Base-by-base conservation (phyloP, 1,140 invertebrate species). In the fruit fly (Drosophila melanogaster) region DNA sequence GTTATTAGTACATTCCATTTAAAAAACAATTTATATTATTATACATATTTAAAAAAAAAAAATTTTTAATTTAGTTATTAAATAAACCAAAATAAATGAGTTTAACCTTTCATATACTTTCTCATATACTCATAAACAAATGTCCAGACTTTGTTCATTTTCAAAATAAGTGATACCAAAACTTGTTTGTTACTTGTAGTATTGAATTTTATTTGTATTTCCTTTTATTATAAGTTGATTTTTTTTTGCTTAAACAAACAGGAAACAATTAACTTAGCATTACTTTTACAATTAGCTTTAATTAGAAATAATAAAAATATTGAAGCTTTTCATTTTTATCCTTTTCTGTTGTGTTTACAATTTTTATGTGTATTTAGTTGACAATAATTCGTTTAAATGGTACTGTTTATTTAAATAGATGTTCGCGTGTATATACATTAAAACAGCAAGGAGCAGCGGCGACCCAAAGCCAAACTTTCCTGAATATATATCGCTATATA, bases 231-330 rank as follows among this genome's bases (percentile, higher is more conserved):
- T 61, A 30, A 40, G 37, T 37, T 58, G 17, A 37, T 60, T 14
- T 49, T 70, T 70, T 77, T 85, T 86, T 53, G 84, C 83, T 86
- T 86, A 86, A 72, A 83, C 66, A 86, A 87, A 86, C 83, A 86
- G 83, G 83, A 86, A 86, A 86, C 83, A 87, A 87, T 81, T 81
- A 86, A 81, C 83, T 86, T 86, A 87, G 66, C 79, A 73, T 85
- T 85, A 85, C 49, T 69, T 80, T 61, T 85, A 80, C 73, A 84
- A 65, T 84, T 85, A 85, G 66, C 65, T 81, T 87, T 86, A 81
- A 73, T 79, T 86, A 87, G 65, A 86, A 86, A 86, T 81, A 86
- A 86, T 81, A 81, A 87, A 86, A 86, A 86, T 86, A 86, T 86
- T 86, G 83, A 86, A 86, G 83, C 83, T 81, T 86, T 79, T 75